Base-by-base conservation (phyloP, 2,797 vertebrate species). In the Borostomias antarcticus region DNA sequence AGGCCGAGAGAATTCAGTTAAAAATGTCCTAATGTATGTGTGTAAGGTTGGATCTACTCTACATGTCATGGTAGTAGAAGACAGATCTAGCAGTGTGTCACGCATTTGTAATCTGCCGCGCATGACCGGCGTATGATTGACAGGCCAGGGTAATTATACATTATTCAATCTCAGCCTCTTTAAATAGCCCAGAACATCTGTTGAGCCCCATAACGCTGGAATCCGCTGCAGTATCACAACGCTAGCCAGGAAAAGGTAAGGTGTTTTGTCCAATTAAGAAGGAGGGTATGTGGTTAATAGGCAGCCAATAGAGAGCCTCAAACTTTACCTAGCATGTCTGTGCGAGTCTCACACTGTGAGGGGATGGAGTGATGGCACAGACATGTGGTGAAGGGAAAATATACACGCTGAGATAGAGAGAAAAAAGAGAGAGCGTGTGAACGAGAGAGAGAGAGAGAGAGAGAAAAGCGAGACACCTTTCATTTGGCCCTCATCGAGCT, bases 181-280 rank as follows among this genome's bases (percentile, higher is more conserved):
- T 83, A 88, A 84, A 88, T 88, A 85, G 76, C 65, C 48, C 33
- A 13, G 17, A 33, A 82, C 82, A 86, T 90, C 89, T 89, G 85
- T 64, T 74, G 64, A 66, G 47, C 58, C 58, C 35, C 66, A 59
- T 76, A 65, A 28, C 50, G 9, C 5, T n/a, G 7, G 1, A 62
- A 76, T 48, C 56, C 64, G 82, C 78, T 69, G 64, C 77, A 70
- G 67, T 32, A 68, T 73, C 73, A 73, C 74, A 70, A 70, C 59
- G 70, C 30, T 45, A 71, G 63, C 69, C 63, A 65, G 77, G 65
- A 74, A 62, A 78, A 68, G 56, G 30, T 50, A 29, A 57, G 65
- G 40, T 52, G 63, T 68, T 86, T 82, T 74, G 74, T 77, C 77
- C 15, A 62, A 68, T 76, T 81, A 65, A 58, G 72, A 70, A 81